Base-by-base conservation (phyloP, 2,797 vertebrate species). In the Pyrocephalus nanus region DNA sequence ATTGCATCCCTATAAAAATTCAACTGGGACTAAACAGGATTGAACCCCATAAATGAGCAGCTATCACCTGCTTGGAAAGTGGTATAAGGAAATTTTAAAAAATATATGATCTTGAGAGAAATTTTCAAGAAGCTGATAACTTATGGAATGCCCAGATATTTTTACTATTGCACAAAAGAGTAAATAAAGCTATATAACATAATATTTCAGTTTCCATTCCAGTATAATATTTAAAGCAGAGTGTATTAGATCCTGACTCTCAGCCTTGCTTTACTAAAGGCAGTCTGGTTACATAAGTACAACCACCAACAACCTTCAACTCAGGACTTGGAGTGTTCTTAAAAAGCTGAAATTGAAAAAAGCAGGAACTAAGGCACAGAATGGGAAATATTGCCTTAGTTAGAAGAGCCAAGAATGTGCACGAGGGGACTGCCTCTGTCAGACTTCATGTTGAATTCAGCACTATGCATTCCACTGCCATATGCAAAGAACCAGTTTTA, bases 291-390 rank as follows among this genome's bases (percentile, higher is more conserved):
- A 61, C 1, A 11, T 1, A 42, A 0, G 3, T 20, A 42, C 15
- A 84, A 42, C 6, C 23, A 69, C 61, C 42, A 88, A 32, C 16
- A 81, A 81, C 42, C 55, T 72, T 67, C 58, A 53, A 30, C 43
- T 76, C 45, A 60, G 22, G 25, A 72, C 6, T 11, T 25, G 25
- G 0, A 21, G 8, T 40, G 70, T 30, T 55, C 32, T 10, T 0
- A 8, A 25, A 60, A 80, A 23, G 12, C 10, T 75, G 47, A 84
- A 80, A 64, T 38, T 61, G 3, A 34, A 64, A 55, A 86, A 62
- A 4, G 18, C 26, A 64, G 66, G 23, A 90, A 54, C 32, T 62
- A 61, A 79, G 73, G 19, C 3, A 43, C 14, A 67, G n/a, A 83
- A 60, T 48, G 21, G 16, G 69, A 4, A 87, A 43, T 27, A 60